Conservation (phyloP, 2,113 vertebrate genomes). For the Plecotus auritus region DNA sequence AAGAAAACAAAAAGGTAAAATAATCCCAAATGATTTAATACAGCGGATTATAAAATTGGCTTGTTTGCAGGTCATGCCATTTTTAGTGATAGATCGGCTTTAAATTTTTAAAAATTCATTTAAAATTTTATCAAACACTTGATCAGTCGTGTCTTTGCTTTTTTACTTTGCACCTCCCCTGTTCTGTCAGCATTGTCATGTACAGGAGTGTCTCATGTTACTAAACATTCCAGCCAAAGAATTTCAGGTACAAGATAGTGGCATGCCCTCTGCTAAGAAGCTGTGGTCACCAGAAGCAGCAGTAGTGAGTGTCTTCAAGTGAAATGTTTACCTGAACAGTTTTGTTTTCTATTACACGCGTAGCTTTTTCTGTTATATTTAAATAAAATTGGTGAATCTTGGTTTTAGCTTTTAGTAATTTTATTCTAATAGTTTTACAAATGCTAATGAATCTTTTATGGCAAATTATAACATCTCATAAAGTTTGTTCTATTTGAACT, state of each 20-base stretch:
- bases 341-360: slow-evolving; percentile 57
- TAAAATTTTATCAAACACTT: slow-evolving; percentile 6
- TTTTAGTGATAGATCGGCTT: slow-evolving; percentile 44
- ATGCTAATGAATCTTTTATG: slow-evolving; percentile 51
- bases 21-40: slow-evolving; percentile 48
- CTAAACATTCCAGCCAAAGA: slow-evolving; percentile 68
- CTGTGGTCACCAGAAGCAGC: slow-evolving; percentile 51
- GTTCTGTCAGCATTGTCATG: slow-evolving; percentile 19
- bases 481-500: slow-evolving; percentile 41
- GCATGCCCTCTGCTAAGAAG: slow-evolving; percentile 39
- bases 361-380: slow-evolving; percentile 63
- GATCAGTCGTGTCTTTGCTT: background rate
- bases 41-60: slow-evolving; percentile 34
- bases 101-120: slow-evolving; percentile 24
- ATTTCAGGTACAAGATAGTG: background rate
- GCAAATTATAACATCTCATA: slow-evolving; percentile 46
- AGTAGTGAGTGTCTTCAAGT: slow-evolving; percentile 38
- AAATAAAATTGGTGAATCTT: slow-evolving; percentile 54
- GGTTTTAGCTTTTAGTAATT: slow-evolving; percentile 49
- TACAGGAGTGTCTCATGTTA: slow-evolving; percentile 22
- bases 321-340: slow-evolving; percentile 46
- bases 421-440: slow-evolving; percentile 56
- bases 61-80: slow-evolving; percentile 33
- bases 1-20: slow-evolving; percentile 40
- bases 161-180: slow-evolving; percentile 39